These are phyloP conservation scores for Dunckerocampus dactyliophorus DNA, from an alignment of 2,113 vertebrate genomes.

Conservation along the genomic window DNA sequence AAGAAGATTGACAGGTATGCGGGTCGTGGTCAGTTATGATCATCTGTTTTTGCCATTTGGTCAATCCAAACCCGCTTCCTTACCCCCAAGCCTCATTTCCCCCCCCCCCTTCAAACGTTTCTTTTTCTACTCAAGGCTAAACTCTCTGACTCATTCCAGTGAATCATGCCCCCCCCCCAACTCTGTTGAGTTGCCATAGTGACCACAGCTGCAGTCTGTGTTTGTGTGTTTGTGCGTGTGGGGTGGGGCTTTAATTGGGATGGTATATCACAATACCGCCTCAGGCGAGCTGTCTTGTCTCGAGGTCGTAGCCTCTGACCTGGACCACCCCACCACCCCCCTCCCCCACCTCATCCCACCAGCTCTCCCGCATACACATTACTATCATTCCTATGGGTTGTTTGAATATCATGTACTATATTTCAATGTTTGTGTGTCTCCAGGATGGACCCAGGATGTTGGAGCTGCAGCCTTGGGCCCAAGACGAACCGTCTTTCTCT, in stretches of 20 bases:
- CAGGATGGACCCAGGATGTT: conserved; percentile 51
- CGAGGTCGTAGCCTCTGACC: conserved; percentile 53
- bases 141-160: conserved; percentile 65
- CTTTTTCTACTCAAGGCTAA: conserved; percentile 56
- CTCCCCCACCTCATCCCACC: conserved; percentile 6
- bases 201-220: conserved; percentile 41
- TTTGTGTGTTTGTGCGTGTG: not conserved
- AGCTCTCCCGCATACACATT: conserved; percentile 18
- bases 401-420: not conserved
- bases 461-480: conserved; percentile 45
- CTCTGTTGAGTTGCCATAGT: conserved; percentile 56
- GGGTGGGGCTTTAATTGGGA: conserved; percentile 25
- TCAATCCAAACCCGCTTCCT: too few relatives aligned
- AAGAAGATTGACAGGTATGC: too few relatives aligned
- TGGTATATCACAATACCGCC: not conserved
- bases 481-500: conserved; percentile 50
- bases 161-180: conserved; percentile 47
- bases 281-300: conserved; percentile 20
- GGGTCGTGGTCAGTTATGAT: too few relatives aligned
- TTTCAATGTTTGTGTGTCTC: conserved; percentile 16
- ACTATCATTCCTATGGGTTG: conserved; percentile 29
- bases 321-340: conserved; percentile 26
- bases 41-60: too few relatives aligned
- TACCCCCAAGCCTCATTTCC: too few relatives aligned
- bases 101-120: not conserved